phyloP scores from a whole-genome alignment of 2,113 vertebrate species.

The Myxocyprinus asiaticus region DNA sequence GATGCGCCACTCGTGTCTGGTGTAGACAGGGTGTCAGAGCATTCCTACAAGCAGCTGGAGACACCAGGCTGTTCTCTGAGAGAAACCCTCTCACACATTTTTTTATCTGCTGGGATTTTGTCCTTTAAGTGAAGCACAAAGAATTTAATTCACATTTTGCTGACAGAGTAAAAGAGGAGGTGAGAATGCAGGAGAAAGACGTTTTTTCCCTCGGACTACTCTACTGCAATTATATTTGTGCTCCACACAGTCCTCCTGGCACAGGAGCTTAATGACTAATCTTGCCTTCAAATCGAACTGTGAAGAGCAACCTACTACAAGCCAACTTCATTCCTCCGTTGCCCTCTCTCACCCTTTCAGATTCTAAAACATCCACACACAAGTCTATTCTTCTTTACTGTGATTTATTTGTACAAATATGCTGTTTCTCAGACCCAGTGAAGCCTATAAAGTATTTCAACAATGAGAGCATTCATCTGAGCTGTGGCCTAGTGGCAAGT shows the following conservation, averaged over 20 bases:
- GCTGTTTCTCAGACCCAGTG: too few relatives aligned
- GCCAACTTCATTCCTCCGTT: slow-evolving; percentile 2
- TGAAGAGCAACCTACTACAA: slow-evolving; percentile 9
- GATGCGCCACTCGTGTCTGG: too few relatives aligned
- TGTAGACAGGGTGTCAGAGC: too few relatives aligned
- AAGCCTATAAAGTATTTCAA: too few relatives aligned
- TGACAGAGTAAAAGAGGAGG: slow-evolving; percentile 7
- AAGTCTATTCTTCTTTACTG: not conserved
- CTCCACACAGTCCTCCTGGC: not conserved
- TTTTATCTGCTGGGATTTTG: slow-evolving; percentile 28
- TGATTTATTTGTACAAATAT: not conserved
- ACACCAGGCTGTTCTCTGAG: slow-evolving; percentile 59
- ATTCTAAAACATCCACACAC: not conserved
- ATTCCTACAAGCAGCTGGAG: slow-evolving; percentile 51
- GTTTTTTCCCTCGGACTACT: not conserved
- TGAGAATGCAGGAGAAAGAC: slow-evolving; percentile 11
- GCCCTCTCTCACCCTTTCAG: slow-evolving; percentile 5
- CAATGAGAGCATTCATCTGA: too few relatives aligned
- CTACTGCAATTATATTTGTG: not conserved
- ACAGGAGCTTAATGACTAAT: not conserved
- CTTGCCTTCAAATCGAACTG: not conserved
- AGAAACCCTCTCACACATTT: slow-evolving; percentile 69
- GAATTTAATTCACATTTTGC: slow-evolving; percentile 24
- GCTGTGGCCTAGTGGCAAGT: too few relatives aligned
- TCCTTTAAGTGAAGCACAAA: slow-evolving; percentile 35